These are phyloP conservation scores for Homarus americanus DNA, from an alignment of 1,140 invertebrate genomes.

Conservation along the genomic window DNA sequence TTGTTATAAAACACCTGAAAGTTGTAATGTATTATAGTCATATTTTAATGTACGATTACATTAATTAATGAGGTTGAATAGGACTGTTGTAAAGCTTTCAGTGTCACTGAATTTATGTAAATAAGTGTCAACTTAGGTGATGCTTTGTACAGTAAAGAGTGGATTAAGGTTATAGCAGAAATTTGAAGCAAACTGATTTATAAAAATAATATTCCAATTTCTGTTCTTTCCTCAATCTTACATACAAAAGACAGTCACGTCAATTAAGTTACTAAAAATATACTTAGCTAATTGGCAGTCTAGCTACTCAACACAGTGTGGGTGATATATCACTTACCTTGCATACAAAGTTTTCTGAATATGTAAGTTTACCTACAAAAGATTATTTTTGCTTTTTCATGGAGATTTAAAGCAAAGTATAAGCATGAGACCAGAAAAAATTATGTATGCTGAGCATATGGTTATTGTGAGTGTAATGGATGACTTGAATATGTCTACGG, in stretches of 20 bases:
- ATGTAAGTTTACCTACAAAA: too few species aligned
- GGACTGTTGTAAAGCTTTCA: background rate
- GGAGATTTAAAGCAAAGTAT: too few species aligned
- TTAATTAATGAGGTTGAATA: slow-evolving; percentile 18
- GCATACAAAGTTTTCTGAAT: background rate
- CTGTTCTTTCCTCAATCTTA: slow-evolving; percentile 17
- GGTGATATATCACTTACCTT: background rate
- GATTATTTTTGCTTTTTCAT: too few species aligned
- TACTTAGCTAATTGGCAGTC: background rate
- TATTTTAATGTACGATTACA: background rate
- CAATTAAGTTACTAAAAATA: background rate
- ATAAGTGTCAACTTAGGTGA: background rate
- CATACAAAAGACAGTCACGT: background rate
- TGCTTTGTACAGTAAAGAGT: background rate
- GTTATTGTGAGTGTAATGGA: background rate
- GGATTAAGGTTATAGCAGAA: slow-evolving; percentile 25
- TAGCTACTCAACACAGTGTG: background rate
- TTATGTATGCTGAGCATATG: background rate
- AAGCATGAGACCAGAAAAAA: background rate
- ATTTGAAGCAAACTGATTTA: slow-evolving; percentile 50
- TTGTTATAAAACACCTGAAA: slow-evolving; percentile 6
- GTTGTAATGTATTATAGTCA: background rate
- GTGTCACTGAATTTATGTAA: background rate
- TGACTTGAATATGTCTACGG: background rate
- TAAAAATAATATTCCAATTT: slow-evolving; percentile 44